These are phyloP conservation scores for Bungarus multicinctus DNA, from an alignment of 2,113 vertebrate species.

Conservation along the genomic window DNA sequence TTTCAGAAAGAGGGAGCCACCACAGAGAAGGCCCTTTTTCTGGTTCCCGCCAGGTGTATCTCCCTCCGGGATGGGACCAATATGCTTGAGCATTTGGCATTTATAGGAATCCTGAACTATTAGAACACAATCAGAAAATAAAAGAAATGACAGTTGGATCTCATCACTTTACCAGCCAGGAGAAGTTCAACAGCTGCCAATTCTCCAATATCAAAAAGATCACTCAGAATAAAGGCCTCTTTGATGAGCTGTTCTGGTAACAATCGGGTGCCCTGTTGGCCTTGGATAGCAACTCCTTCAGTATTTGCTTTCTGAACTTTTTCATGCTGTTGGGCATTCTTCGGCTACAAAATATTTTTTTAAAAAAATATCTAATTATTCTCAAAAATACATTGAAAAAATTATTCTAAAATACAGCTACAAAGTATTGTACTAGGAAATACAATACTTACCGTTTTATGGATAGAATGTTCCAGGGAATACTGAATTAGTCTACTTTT, in stretches of 20 bases:
- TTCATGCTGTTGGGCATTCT: slow-evolving; percentile 93
- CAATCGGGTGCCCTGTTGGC: slow-evolving; percentile 89
- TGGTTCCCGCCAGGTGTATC: too few relatives aligned
- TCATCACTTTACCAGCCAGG: slow-evolving; percentile 81
- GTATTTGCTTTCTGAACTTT: slow-evolving; percentile 94
- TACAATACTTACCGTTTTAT: not conserved
- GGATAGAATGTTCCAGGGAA: not conserved
- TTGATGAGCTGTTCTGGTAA: slow-evolving; percentile 92
- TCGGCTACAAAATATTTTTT: slow-evolving; percentile 74
- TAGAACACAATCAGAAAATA: slow-evolving; percentile 1
- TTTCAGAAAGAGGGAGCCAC: too few relatives aligned
- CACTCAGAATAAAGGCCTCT: slow-evolving; percentile 96
- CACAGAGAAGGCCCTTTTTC: too few relatives aligned
- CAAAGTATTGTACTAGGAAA: not conserved
- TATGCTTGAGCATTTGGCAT: not conserved
- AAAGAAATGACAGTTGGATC: slow-evolving; percentile 15
- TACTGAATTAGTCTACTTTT: not conserved
- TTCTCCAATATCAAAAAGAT: slow-evolving; percentile 94
- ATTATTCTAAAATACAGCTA: not conserved
- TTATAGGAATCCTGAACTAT: slow-evolving; percentile 32
- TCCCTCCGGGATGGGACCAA: too few relatives aligned
- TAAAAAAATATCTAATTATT: not conserved
- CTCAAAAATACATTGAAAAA: not conserved
- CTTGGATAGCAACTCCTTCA: slow-evolving; percentile 94
- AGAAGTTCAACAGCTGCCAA: slow-evolving; percentile 93